Evolutionary conservation across 37 sponge, comb jelly and placozoan genomes (phyloP).

Genomic region (Hexactinellida sp.): DNA sequence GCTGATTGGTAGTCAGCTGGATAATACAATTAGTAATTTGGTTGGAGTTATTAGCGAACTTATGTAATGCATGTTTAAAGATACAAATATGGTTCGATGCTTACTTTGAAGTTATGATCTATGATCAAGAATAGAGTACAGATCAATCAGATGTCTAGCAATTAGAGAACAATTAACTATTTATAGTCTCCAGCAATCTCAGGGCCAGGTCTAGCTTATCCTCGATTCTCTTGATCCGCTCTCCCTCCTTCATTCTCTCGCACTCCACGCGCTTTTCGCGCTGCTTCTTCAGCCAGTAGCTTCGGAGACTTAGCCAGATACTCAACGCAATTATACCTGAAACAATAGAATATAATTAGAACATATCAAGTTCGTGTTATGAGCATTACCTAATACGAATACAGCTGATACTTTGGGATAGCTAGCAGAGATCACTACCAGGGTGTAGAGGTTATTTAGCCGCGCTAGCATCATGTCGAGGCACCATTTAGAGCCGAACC

Average conservation of each 20-base stretch:
- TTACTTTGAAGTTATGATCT: no score
- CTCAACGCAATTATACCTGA: not conserved
- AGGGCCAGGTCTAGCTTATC: not conserved
- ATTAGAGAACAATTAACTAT: not conserved
- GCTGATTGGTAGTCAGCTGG: no score
- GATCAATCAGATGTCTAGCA: no score
- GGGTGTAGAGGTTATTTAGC: not conserved
- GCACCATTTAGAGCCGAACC: constrained; percentile 4
- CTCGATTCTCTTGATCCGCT: not conserved
- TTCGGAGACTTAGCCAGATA: not conserved
- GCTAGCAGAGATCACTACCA: not conserved
- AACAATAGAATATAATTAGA: not conserved
- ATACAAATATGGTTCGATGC: no score
- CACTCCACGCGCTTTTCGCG: not conserved
- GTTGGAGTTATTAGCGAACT: no score
- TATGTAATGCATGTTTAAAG: no score
- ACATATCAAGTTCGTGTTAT: not conserved
- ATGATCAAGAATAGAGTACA: no score
- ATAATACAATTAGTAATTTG: no score
- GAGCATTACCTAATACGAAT: not conserved
- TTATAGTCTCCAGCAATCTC: not conserved
- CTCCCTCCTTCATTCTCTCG: not conserved
- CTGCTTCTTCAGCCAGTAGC: constrained; percentile 9
- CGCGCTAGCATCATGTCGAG: not conserved
- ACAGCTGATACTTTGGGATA: not conserved